Conservation (phyloP, 2,113 vertebrate species). For the Percopsis transmontana region DNA sequence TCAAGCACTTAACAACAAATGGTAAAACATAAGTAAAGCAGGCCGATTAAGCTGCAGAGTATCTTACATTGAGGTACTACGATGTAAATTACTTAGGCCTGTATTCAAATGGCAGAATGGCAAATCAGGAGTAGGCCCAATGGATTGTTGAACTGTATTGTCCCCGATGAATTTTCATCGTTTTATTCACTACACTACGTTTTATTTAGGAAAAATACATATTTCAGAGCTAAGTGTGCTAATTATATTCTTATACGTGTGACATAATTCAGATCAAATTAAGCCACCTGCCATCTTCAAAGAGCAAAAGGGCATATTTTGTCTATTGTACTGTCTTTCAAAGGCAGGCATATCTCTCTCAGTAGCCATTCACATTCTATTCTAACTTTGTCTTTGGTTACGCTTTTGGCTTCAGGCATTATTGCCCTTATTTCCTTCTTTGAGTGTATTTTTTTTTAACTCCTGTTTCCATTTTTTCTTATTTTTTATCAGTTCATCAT, state of each 20-base stretch:
- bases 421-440: constrained; percentile 44
- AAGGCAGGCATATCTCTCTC: constrained; percentile 17
- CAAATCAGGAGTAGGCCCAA: too few species aligned
- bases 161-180: constrained; percentile 2
- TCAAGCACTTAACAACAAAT: constrained; percentile 57
- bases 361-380: constrained; percentile 56
- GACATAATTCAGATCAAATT: constrained; percentile 75
- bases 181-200: constrained; percentile 35
- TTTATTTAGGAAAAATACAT: not conserved
- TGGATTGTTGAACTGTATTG: constrained; percentile 27
- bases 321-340: constrained; percentile 75
- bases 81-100: too few species aligned
- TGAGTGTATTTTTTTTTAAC: constrained; percentile 49
- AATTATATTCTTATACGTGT: constrained; percentile 51
- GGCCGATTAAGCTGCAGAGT: constrained; percentile 3
- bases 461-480: constrained; percentile 46
- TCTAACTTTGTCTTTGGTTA: constrained; percentile 65
- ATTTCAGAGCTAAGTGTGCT: constrained; percentile 61
- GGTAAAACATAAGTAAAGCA: constrained; percentile 48
- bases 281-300: constrained; percentile 70
- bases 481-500: constrained; percentile 64
- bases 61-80: too few species aligned
- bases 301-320: constrained; percentile 66
- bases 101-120: too few species aligned
- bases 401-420: constrained; percentile 53